These are phyloP conservation scores for Mesocentrotus franciscanus DNA, from an alignment of 53 echinoderm and acorn worm species.

Conservation along the genomic window DNA sequence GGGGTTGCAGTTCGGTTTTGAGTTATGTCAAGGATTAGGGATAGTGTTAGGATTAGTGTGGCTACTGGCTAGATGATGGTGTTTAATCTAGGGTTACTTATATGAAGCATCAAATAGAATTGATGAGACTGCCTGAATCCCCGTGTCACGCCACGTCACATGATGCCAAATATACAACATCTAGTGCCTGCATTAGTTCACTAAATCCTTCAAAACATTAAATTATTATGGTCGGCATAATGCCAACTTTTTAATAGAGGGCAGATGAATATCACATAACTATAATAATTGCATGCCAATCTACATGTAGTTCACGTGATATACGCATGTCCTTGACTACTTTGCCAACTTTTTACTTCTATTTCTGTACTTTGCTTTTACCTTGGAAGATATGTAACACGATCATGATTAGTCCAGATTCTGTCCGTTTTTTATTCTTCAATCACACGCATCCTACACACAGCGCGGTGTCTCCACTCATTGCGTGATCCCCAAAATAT, in stretches of 20 bases:
- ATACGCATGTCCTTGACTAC: neutral
- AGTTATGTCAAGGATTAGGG: no score
- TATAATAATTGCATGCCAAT: neutral
- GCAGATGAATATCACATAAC: neutral
- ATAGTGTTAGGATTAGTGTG: no score
- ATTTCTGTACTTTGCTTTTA: neutral
- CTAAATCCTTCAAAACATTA: slow-evolving; percentile 3
- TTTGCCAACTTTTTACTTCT: neutral
- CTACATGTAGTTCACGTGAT: neutral
- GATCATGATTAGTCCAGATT: neutral
- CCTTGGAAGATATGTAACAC: neutral
- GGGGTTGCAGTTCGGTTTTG: no score
- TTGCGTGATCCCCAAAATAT: no score
- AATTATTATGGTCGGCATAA: neutral
- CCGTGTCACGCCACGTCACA: neutral
- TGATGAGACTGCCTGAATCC: neutral
- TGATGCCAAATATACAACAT: neutral
- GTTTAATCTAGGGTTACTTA: neutral
- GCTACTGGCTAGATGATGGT: no score
- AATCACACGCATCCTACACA: no score
- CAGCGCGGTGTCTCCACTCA: no score
- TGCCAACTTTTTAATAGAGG: neutral
- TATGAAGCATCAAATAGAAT: neutral
- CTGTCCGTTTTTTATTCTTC: no score
- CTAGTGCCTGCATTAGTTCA: neutral